Evolutionary conservation across 1,140 invertebrate species (phyloP), one percentile per base, ranked within the genome.

Genomic region (Elymnias hypermnestra): DNA sequence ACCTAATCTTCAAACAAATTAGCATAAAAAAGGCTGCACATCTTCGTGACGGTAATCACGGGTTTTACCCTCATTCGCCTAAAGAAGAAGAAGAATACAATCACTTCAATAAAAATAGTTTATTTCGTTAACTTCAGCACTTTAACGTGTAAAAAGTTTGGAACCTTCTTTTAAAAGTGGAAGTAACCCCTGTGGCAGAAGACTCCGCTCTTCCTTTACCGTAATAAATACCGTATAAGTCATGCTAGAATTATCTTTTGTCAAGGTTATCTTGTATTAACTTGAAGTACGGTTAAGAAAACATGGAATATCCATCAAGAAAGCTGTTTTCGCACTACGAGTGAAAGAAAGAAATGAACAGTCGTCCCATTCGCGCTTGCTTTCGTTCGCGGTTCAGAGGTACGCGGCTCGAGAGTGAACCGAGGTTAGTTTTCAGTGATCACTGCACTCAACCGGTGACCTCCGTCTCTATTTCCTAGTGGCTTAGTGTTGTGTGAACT

Each of bases 291-390:
- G 26, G 26, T 54, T 40, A 47, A 64, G 59, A 55, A 53, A 41
- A 41, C 35, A 63, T 56, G 37, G 44, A 50, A 43, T 41, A 43
- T 44, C 37, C 37, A 49, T 65, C 63, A 75, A 68, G 72, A 78
- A 78, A 78, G 74, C 63, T 60, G 64, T 66, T 68, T 70, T 72
- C 65, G 64, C 63, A 39, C 18, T 18, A 52, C 40, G 68, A 63
- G 62, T 70, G 63, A 84, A 73, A 70, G 73, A 72, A 78, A 82
- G 75, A 77, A 81, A 76, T 75, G 72, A 67, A 43, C 61, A 49
- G 58, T 58, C 51, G 75, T 82, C 81, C 72, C 71, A 78, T 76
- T 84, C 76, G 55, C 64, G 42, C 67, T 51, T 66, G 63, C 77
- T 81, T 83, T 83, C 75, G 57, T 79, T 64, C 52, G 54, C 43